These are phyloP conservation scores for Andrena minutula DNA, from an alignment of 2,888 invertebrate species.

Conservation along the genomic window DNA sequence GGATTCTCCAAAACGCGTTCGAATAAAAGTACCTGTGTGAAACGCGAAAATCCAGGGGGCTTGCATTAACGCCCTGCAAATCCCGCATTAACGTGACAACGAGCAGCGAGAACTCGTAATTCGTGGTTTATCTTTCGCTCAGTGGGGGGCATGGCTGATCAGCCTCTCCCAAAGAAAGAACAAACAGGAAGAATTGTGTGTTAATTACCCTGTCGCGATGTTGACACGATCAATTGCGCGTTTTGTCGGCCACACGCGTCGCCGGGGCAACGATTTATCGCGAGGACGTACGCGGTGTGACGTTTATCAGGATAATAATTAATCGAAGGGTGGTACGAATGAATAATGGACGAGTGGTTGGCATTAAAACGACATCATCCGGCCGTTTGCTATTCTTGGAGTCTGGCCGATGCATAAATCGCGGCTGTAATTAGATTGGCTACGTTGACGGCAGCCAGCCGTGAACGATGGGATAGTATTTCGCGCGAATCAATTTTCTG, in stretches of 20 bases:
- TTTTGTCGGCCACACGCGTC: conserved; percentile 56
- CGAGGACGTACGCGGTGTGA: conserved; percentile 48
- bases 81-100: conserved; percentile 27
- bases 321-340: conserved; percentile 63
- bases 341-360: conserved; percentile 62
- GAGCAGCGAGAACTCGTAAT: neutral
- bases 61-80: conserved; percentile 33
- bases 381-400: conserved; percentile 36
- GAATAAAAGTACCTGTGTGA: conserved; percentile 33
- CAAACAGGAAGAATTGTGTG: conserved; percentile 8
- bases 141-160: neutral
- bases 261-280: conserved; percentile 62
- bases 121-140: conserved; percentile 23
- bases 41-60: conserved; percentile 6
- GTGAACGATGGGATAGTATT: neutral
- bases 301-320: conserved; percentile 72
- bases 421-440: conserved; percentile 14
- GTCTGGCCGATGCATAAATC: conserved; percentile 7
- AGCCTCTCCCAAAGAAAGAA: neutral
- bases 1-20: neutral
- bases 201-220: conserved; percentile 46
- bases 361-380: conserved; percentile 61
- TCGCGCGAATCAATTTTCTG: neutral
- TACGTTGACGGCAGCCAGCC: neutral
- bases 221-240: conserved; percentile 55